Conservation (phyloP, 2,797 vertebrate species). For the Fundulus diaphanus region DNA sequence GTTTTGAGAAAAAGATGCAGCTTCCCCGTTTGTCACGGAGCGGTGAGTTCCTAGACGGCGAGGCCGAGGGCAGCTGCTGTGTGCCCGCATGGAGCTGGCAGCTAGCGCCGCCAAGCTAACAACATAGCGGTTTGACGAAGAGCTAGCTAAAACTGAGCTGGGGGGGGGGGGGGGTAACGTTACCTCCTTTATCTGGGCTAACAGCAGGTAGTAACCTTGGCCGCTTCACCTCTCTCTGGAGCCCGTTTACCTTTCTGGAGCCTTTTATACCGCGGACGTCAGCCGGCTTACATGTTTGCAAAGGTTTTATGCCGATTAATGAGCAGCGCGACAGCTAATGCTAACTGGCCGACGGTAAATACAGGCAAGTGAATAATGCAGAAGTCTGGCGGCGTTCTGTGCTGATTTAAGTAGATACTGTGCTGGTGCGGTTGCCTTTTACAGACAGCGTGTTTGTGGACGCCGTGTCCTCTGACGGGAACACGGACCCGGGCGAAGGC, state of each 20-base stretch:
- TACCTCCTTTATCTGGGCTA: constrained; percentile 29
- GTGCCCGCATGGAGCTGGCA: neutral
- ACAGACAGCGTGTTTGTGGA: neutral
- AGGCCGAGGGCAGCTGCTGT: too few relatives aligned
- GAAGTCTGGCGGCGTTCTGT: neutral
- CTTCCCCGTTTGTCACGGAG: constrained; percentile 1
- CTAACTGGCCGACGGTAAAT: constrained; percentile 33
- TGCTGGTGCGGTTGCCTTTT: neutral
- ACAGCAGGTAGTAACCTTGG: constrained; percentile 15
- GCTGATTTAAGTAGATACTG: neutral
- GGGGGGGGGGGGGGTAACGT: constrained; percentile 55
- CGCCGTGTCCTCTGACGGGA: neutral
- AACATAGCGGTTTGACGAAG: constrained; percentile 17
- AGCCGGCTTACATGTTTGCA: neutral
- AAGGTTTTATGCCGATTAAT: neutral
- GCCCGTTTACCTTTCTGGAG: constrained; percentile 13
- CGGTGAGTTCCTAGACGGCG: constrained; percentile 55
- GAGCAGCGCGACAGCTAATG: constrained; percentile 39
- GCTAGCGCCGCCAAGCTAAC: constrained; percentile 59
- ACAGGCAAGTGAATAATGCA: neutral
- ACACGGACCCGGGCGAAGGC: too few relatives aligned
- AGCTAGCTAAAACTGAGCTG: constrained; percentile 41
- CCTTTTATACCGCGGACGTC: neutral
- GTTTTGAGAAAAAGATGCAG: constrained; percentile 43
- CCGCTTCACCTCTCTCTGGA: constrained; percentile 13